phyloP scores from a whole-genome alignment of 2,797 vertebrate species.

The Sorex maritimensis region DNA sequence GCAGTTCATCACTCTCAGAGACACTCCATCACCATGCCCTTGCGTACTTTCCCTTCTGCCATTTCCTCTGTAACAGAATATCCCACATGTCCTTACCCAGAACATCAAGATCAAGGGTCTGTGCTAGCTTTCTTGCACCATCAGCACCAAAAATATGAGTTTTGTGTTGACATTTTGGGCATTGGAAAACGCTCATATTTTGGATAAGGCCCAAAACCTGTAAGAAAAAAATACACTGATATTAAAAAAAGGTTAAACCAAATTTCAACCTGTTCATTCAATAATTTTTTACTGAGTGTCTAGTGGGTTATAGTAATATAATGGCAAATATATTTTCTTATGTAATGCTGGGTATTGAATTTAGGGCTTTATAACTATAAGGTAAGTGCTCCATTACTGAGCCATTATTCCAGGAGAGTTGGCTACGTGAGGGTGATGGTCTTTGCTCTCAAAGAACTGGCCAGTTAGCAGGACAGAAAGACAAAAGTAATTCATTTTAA shows the following conservation, averaged over 20 bases:
- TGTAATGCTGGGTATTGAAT: too few species aligned
- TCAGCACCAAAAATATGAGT: constrained; percentile 97
- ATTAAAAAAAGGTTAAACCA: constrained; percentile 74
- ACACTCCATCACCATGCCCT: neutral
- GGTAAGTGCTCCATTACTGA: too few species aligned
- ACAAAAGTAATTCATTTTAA: constrained; percentile 35
- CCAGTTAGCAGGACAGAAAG: constrained; percentile 32
- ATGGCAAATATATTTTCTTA: neutral
- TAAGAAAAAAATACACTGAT: constrained; percentile 79
- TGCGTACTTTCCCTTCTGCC: neutral
- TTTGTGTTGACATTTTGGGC: constrained; percentile 96
- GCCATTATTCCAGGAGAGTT: too few species aligned
- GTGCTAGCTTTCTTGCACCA: constrained; percentile 94
- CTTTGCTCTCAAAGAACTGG: constrained; percentile 43
- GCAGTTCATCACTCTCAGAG: neutral
- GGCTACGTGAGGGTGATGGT: neutral
- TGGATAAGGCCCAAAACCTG: constrained; percentile 98
- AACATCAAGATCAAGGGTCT: constrained; percentile 92
- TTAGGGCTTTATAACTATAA: too few species aligned
- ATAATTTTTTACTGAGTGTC: neutral
- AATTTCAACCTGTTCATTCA: constrained; percentile 42
- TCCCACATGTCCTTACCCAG: constrained; percentile 91
- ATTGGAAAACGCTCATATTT: constrained; percentile 99
- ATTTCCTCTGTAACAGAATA: constrained; percentile 32
- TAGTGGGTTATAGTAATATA: neutral